phyloP scores from a whole-genome alignment of 2,113 vertebrate genomes.

The Psammodynastes pulverulentus region DNA sequence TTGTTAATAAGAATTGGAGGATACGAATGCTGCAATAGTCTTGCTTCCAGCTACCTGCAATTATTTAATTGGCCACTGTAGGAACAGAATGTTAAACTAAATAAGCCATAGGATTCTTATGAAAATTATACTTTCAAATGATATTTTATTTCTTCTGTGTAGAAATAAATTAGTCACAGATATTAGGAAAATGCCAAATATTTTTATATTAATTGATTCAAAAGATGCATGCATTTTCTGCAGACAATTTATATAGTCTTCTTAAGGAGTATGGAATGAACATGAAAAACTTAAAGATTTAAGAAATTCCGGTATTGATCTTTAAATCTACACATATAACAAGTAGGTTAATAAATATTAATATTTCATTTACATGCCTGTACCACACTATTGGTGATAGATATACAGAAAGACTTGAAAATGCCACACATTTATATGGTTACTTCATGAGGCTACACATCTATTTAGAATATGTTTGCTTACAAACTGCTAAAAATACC shows the following conservation, averaged over 20 bases:
- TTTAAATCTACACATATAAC: background rate
- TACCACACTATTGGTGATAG: constrained; percentile 39
- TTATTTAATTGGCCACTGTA: background rate
- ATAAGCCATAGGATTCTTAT: background rate
- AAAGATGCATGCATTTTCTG: background rate
- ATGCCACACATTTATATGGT: constrained; percentile 39
- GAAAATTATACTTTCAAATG: background rate
- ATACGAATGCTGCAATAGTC: background rate
- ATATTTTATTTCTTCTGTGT: background rate
- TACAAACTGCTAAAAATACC: constrained; percentile 46
- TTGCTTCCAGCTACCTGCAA: background rate
- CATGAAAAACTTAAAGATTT: constrained; percentile 5
- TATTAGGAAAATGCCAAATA: background rate
- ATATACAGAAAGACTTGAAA: constrained; percentile 29
- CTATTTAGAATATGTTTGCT: constrained; percentile 18
- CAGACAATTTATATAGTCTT: background rate
- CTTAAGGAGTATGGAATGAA: background rate
- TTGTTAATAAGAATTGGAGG: background rate
- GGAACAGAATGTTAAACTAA: background rate
- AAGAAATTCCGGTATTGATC: constrained; percentile 31
- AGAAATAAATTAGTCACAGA: background rate
- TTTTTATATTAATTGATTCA: background rate
- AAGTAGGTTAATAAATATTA: background rate
- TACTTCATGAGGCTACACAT: constrained; percentile 23
- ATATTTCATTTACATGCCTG: constrained; percentile 14